Base-by-base conservation (phyloP, 1,140 invertebrate species). In the Pemphigus obesinymphae region DNA sequence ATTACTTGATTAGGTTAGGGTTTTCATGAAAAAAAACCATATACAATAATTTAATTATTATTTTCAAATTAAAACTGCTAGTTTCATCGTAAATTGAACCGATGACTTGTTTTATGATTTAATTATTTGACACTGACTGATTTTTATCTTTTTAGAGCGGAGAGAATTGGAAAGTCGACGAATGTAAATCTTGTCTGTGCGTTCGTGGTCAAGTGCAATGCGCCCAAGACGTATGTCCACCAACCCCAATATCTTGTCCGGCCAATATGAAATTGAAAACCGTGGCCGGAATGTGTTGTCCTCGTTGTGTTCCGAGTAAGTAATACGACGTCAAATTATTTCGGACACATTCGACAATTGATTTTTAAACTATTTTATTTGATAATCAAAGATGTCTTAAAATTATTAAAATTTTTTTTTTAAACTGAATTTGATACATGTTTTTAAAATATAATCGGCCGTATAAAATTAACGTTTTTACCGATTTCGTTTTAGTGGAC, bases 171-270 rank as follows among this genome's bases (percentile, higher is more conserved):
- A 90, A 92, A 85, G 88, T 95, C 85, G 94, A 96, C 86, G 90
- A 92, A 15, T 98, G 96, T 86, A 94, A 94, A 83, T 92, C 92
- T 20, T 98, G 96, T 86, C 88, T 89, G 82, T 98, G 96, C 87
- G 90, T 91, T 66, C 89, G 90, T 31, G 95, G 95, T 40, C 91
- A 92, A 85, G 91, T 94, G 4, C 90, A 91, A 2, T 98, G 96
- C 87, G 92, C 92, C 6, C 92, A 92, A 87, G 91, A 93, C 84
- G 89, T 91, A 83, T 97, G 96, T 86, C 90, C 89, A 1, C 87
- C 88, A 31, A 31, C 86, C 4, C 87, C 88, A 13, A 83, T 90
- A 43, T 90, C 90, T 29, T 96, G 94, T 87, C 90, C 91, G 0
- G 88, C 92, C 0, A 93, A 95, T 40, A 92, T 94, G 83, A 91